These are phyloP conservation scores for Lepidochrysops patricia DNA, from an alignment of 2,888 invertebrate genomes.

Conservation along the genomic window DNA sequence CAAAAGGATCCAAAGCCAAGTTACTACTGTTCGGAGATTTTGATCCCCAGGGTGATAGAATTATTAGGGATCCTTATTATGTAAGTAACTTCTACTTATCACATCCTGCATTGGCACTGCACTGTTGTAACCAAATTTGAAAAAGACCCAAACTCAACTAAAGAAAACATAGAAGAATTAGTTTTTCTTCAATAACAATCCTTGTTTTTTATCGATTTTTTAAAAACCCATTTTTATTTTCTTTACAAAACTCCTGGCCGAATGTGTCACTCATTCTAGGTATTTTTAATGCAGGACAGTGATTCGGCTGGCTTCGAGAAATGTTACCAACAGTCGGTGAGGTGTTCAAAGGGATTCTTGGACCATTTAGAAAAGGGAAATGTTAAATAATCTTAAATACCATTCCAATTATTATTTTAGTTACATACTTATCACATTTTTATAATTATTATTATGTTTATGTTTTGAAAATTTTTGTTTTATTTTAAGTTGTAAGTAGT, in stretches of 20 bases:
- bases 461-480: neutral
- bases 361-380: constrained; percentile 38
- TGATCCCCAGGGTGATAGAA: constrained; percentile 85
- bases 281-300: constrained; percentile 44
- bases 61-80: constrained; percentile 94
- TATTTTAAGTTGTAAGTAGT: neutral
- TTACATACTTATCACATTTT: neutral
- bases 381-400: constrained; percentile 17
- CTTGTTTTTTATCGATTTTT: too few relatives aligned
- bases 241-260: neutral
- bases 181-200: too few relatives aligned
- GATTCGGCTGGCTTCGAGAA: constrained; percentile 57
- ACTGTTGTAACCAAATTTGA: too few relatives aligned
- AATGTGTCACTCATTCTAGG: neutral
- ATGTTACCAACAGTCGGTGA: constrained; percentile 60
- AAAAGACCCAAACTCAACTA: too few relatives aligned
- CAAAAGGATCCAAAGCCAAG: constrained; percentile 79
- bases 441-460: neutral
- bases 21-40: constrained; percentile 89
- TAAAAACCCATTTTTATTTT: neutral
- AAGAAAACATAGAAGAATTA: too few relatives aligned
- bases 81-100: too few relatives aligned
- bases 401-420: neutral
- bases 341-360: constrained; percentile 59
- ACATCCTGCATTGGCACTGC: too few relatives aligned